phyloP scores from a whole-genome alignment of 2,797 vertebrate species.

The Anniella stebbinsi region DNA sequence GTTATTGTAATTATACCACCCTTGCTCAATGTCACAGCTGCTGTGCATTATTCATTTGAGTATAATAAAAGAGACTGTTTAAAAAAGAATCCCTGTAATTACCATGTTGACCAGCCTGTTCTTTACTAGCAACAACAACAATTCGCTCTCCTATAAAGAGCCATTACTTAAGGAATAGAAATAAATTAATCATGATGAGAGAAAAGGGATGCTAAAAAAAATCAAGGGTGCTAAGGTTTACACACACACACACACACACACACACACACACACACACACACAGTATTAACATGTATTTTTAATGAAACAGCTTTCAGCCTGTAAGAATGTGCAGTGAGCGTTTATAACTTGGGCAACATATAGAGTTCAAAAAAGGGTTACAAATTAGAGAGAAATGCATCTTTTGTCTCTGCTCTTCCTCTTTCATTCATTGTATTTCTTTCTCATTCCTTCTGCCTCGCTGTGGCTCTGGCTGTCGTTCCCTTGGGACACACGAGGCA shows the following conservation, averaged over 20 bases:
- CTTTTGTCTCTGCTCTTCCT: neutral
- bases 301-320: neutral
- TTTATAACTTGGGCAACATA: neutral
- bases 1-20: slow-evolving; percentile 36
- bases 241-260: no score
- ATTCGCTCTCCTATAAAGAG: neutral
- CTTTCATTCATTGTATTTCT: neutral
- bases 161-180: slow-evolving; percentile 26
- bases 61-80: slow-evolving; percentile 26
- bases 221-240: neutral
- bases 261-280: no score
- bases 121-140: slow-evolving; percentile 12
- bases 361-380: neutral
- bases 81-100: slow-evolving; percentile 32
- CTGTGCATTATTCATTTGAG: slow-evolving; percentile 32
- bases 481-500: neutral
- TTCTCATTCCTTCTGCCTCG: neutral
- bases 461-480: neutral
- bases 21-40: slow-evolving; percentile 38
- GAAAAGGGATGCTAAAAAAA: neutral
- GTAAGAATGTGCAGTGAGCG: neutral
- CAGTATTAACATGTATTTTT: neutral
- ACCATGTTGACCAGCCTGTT: slow-evolving; percentile 38
- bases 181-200: slow-evolving; percentile 34
- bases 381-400: neutral